Base-by-base conservation (phyloP, 2,888 invertebrate species). In the Lycia hirtaria region DNA sequence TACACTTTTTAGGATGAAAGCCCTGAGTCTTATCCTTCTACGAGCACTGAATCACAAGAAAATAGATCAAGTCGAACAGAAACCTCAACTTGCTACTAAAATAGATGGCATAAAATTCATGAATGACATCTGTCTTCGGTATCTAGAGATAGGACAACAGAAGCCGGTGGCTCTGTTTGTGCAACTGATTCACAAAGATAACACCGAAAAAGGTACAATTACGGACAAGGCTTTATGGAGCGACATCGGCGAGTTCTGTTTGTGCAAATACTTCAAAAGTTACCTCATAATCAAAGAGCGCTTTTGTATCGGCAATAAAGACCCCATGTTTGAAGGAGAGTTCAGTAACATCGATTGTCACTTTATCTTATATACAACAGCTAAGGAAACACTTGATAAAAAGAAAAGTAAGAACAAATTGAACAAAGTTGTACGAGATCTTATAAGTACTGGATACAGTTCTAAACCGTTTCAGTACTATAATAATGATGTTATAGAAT, bases 301-400 rank as follows among this genome's bases (percentile, higher is more conserved):
- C 20, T 75, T 78, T 51, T 45, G 44, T 35, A 54, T 61, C 0
- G 68, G 62, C 3, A 56, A 59, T 22, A 45, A 65, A 44, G 63
- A 75, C 38, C 62, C 67, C 5, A 69, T 78, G 66, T 78, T 78
- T 12, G 56, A 68, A 20, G 73, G 68, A 12, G 59, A 68, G 19
- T 73, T 67, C 56, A 59, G 58, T 10, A 59, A 72, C 19, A 52
- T 71, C 5, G 68, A 75, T 6, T 72, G 73, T 50, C 64, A 68
- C 56, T 69, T 76, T 35, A 56, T 80, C 33, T 61, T 79, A 12
- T 79, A 76, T 45, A 79, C 79, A 5, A 70, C 77, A 3, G 66
- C 67, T 2, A 71, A 68, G 37, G 69, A 75, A 48, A 59, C 44
- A 17, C 71, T 79, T 37, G 33, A 56, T 30, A 62, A 61, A 24